A percentile compares a stretch with the other conserved stretches of the same genome.
These are phyloP conservation scores for Chalcosyrphus nemorum DNA, from an alignment of 2,888 invertebrate species.

Conservation along the genomic window DNA sequence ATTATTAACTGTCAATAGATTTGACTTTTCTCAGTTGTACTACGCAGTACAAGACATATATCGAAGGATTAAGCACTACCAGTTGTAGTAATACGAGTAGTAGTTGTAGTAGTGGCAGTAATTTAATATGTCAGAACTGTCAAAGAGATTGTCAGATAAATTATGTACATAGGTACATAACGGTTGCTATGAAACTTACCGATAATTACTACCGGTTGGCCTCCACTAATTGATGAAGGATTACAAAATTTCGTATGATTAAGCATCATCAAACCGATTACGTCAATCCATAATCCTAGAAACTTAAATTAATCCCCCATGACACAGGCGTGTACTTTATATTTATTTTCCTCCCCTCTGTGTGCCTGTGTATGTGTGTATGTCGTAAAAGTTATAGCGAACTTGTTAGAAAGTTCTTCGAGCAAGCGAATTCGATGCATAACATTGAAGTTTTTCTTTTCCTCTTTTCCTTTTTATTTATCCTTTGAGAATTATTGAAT, in stretches of 20 bases:
- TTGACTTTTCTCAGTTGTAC: not conserved
- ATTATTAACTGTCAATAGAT: not conserved
- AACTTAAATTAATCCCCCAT: slow-evolving; percentile 20
- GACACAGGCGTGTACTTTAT: not conserved
- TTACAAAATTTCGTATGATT: slow-evolving; percentile 4
- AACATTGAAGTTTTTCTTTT: slow-evolving; percentile 1
- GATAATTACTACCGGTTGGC: not conserved
- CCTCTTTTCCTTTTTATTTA: not conserved
- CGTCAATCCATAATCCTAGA: not conserved
- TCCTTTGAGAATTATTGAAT: slow-evolving; percentile 7
- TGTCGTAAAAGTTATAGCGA: not conserved
- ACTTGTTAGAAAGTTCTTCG: not conserved
- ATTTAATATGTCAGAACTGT: not conserved
- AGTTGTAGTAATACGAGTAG: no score
- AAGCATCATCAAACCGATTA: slow-evolving; percentile 2
- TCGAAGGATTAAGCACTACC: not conserved
- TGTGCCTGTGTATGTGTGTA: not conserved
- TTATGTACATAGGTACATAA: not conserved
- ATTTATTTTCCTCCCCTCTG: not conserved
- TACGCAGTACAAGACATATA: not conserved
- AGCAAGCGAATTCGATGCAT: not conserved
- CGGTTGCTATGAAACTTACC: not conserved
- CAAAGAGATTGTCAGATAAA: not conserved
- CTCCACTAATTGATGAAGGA: not conserved
- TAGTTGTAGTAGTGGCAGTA: no score